phyloP scores from a whole-genome alignment of 2,113 vertebrate species.

The Saguinus imperator region DNA sequence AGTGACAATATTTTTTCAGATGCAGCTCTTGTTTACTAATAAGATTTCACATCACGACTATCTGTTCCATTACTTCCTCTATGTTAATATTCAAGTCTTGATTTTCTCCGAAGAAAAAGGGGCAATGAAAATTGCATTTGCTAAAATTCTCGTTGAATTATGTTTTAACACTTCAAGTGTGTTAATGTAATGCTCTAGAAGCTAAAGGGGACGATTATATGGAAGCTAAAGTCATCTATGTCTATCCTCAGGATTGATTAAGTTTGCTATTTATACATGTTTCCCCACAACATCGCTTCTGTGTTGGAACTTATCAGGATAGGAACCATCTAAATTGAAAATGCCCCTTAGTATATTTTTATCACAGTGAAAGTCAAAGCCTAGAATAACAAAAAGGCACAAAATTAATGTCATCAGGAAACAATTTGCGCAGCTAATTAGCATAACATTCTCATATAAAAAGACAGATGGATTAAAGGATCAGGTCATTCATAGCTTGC shows the following conservation, averaged over 20 bases:
- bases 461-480: conserved; percentile 77
- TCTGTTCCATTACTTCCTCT: conserved; percentile 79
- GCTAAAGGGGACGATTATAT: conserved; percentile 70
- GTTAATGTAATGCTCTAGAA: conserved; percentile 74
- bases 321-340: conserved; percentile 73
- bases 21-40: conserved; percentile 87
- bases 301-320: conserved; percentile 66
- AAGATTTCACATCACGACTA: conserved; percentile 82
- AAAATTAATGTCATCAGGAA: conserved; percentile 76
- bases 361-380: conserved; percentile 76
- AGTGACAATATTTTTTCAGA: conserved; percentile 87
- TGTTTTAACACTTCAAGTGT: conserved; percentile 76
- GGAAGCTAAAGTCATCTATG: conserved; percentile 52
- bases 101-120: conserved; percentile 82
- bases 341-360: conserved; percentile 73
- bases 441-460: conserved; percentile 68
- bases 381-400: conserved; percentile 74
- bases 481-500: conserved; percentile 65
- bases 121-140: conserved; percentile 81
- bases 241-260: conserved; percentile 55
- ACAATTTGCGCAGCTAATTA: conserved; percentile 77
- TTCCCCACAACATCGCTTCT: conserved; percentile 66
- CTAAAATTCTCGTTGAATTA: conserved; percentile 78
- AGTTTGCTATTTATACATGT: conserved; percentile 60
- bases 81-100: conserved; percentile 82